Conservation (phyloP, 2,888 invertebrate genomes). For the Philhelius pedissequus region DNA sequence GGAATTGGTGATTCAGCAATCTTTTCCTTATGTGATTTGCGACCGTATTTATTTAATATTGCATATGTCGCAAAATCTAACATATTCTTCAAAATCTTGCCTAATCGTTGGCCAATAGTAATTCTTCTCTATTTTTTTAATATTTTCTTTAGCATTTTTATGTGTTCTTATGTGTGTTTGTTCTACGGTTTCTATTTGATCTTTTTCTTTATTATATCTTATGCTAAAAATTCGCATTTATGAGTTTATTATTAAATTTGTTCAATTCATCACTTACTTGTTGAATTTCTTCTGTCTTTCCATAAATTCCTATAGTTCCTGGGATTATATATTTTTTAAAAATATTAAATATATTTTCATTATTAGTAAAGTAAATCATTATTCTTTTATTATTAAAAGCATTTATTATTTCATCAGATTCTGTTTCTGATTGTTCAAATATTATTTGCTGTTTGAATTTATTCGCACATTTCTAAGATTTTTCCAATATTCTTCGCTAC, state of each 20-base stretch:
- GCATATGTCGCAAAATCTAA: neutral
- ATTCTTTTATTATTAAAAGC: conserved; percentile 1
- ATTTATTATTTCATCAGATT: neutral
- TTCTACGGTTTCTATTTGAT: neutral
- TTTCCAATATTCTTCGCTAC: neutral
- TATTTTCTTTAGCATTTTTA: conserved; percentile 14
- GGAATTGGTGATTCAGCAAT: conserved; percentile 26
- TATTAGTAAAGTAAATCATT: neutral
- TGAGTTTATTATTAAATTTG: conserved; percentile 28
- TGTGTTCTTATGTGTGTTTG: conserved; percentile 18
- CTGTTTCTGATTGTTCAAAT: conserved; percentile 1
- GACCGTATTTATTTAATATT: conserved; percentile 22
- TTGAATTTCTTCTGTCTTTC: neutral
- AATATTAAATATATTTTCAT: neutral
- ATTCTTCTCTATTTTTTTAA: conserved; percentile 10
- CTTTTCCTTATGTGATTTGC: neutral
- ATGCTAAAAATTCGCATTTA: conserved; percentile 16
- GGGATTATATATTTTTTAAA: neutral
- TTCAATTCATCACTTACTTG: neutral
- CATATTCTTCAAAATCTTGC: conserved; percentile 23
- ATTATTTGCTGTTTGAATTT: conserved; percentile 20
- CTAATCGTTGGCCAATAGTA: conserved; percentile 36
- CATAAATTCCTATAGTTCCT: neutral
- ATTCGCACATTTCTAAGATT: neutral
- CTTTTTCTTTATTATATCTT: conserved; percentile 20